Evolutionary conservation across 2,888 invertebrate species (phyloP).

Genomic region (Cephonodes hylas): DNA sequence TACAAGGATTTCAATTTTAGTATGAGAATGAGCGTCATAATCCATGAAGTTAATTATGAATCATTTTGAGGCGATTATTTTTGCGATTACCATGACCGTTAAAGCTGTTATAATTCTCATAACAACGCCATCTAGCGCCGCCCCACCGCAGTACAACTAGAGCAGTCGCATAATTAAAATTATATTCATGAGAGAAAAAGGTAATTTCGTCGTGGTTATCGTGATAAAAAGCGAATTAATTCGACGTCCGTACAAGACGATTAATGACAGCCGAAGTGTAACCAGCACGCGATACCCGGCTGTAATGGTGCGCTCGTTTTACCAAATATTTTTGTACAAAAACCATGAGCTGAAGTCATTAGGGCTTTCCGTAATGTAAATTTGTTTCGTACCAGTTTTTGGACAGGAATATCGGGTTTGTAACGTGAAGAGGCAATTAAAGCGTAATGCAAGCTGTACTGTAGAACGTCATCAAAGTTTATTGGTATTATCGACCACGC

Average conservation of each 20-base stretch:
- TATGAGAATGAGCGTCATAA: no score
- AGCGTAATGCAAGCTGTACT: background rate
- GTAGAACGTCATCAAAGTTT: background rate
- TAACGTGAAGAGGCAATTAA: background rate
- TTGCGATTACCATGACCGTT: no score
- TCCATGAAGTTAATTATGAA: no score
- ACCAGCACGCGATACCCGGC: constrained; percentile 19
- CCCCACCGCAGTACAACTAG: background rate
- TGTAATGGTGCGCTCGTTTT: background rate
- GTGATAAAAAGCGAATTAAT: constrained; percentile 38
- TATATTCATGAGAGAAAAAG: background rate
- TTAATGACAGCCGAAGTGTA: constrained; percentile 32
- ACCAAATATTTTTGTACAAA: constrained; percentile 2
- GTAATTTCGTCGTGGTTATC: constrained; percentile 25
- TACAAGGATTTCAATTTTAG: no score
- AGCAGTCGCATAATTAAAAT: background rate
- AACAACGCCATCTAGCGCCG: background rate
- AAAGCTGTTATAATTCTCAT: background rate
- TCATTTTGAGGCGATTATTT: no score
- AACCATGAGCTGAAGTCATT: background rate
- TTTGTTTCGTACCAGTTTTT: background rate
- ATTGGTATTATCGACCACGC: no score
- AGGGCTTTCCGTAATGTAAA: background rate
- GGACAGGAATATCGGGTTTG: background rate
- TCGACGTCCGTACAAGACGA: constrained; percentile 29